Evolutionary conservation across 1,140 invertebrate genomes (phyloP), one percentile per base, ranked within the genome.

Genomic region (Bombus balteatus): DNA sequence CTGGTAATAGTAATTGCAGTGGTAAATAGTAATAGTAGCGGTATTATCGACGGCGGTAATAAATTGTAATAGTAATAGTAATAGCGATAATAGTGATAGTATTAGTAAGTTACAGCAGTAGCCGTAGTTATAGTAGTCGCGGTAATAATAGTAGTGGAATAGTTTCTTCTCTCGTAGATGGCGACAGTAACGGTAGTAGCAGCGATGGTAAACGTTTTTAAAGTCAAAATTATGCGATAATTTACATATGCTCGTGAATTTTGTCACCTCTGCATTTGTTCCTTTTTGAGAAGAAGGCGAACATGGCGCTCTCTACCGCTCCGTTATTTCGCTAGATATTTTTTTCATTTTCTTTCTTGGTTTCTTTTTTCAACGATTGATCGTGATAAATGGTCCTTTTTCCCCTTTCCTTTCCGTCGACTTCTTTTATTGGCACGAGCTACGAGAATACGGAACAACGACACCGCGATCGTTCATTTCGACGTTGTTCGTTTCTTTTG

Each of bases 171-270:
- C 32, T 41, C 70, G 83, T 88, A 53, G 73, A 22, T 53, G 86
- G 39, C 73, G 53, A 83, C 79, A 80, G 47, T 53, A 53, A 83
- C 86, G 81, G 71, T 90, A 90, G 78, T 68, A 81, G 87, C 86
- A 91, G 87, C 86, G 85, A 77, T 89, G 77, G 89, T 89, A 83
- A 73, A 90, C 15, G 13, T 72, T 74, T 77, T 74, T 77, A 66
- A 74, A 82, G 81, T 88, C 57, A 83, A 81, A 78, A 68, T 83
- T 86, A 86, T 87, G 89, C 78, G 72, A 79, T 90, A 91, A 88
- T 88, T 90, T 91, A 90, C 89, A 91, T 88, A 86, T 92, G 88
- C 87, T 84, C 62, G 73, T 86, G 88, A 10, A 13, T 28, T 37
- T 9, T 10, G 43, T 68, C 32, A 28, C 37, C 39, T 80, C 13